Evolutionary conservation across 2,888 invertebrate genomes (phyloP).

Genomic region (Torymus aiolomorphi): DNA sequence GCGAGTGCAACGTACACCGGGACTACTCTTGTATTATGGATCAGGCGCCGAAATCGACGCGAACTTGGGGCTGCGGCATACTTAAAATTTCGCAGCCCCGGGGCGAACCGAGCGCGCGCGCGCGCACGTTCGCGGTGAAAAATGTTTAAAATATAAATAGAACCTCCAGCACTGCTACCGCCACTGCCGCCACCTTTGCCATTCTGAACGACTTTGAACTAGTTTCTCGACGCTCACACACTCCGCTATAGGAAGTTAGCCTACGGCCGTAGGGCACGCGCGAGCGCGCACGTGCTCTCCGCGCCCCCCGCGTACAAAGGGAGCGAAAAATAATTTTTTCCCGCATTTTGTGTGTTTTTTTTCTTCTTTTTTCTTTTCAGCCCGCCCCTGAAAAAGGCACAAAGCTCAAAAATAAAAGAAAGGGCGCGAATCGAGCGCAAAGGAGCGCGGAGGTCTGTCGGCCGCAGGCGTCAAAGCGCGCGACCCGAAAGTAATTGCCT

Average conservation of each 20-base stretch:
- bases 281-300: neutral
- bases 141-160: constrained; percentile 46
- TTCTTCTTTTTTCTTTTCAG: too few relatives aligned
- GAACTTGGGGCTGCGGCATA: neutral
- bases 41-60: too few relatives aligned
- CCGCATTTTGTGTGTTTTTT: too few relatives aligned
- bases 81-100: constrained; percentile 6
- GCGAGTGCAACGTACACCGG: neutral
- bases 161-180: neutral
- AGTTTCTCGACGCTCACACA: constrained; percentile 19
- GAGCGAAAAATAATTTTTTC: too few relatives aligned
- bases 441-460: neutral
- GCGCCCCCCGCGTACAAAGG: neutral
- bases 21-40: too few relatives aligned
- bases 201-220: constrained; percentile 46
- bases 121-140: neutral
- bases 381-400: neutral
- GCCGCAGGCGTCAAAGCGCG: constrained; percentile 25
- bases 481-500: constrained; percentile 50
- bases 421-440: neutral
- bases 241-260: constrained; percentile 14
- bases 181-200: neutral
- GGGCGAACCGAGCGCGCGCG: neutral
- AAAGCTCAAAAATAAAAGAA: neutral
- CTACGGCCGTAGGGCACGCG: constrained; percentile 22